Conservation (phyloP, 2,888 invertebrate species). For the Agrochola macilenta region DNA sequence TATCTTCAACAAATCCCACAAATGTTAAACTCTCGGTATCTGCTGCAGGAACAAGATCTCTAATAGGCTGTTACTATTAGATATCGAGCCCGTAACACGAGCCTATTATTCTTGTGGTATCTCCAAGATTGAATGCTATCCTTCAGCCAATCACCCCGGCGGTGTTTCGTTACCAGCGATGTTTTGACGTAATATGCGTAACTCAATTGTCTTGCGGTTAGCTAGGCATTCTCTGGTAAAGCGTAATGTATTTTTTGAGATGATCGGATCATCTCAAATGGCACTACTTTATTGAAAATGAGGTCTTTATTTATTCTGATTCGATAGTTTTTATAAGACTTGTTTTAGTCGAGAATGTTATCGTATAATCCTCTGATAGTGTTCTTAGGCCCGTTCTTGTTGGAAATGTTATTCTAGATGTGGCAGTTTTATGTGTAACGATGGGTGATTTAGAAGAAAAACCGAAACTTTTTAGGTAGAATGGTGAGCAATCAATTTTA, state of each 20-base stretch:
- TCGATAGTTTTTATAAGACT: constrained; percentile 33
- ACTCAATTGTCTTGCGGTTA: constrained; percentile 68
- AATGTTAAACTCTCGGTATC: constrained; percentile 33
- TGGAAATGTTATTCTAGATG: not conserved
- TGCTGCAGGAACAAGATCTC: constrained; percentile 53
- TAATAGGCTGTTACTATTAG: constrained; percentile 67
- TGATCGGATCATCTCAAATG: constrained; percentile 43
- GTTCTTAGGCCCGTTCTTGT: not conserved
- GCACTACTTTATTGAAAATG: constrained; percentile 47
- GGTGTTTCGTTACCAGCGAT: constrained; percentile 68
- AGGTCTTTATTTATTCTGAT: constrained; percentile 46
- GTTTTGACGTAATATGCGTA: constrained; percentile 68
- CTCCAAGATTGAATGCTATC: constrained; percentile 71
- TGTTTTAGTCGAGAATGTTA: constrained; percentile 8
- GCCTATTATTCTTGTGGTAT: constrained; percentile 71
- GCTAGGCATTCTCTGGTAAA: constrained; percentile 54
- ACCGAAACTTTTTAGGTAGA: constrained; percentile 19
- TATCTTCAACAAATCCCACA: constrained; percentile 40
- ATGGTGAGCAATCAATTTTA: constrained; percentile 58
- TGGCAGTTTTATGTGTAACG: not conserved
- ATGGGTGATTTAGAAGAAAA: constrained; percentile 24
- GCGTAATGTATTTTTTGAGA: constrained; percentile 62
- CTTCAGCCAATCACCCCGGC: constrained; percentile 66
- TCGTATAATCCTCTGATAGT: not conserved
- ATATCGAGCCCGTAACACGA: constrained; percentile 67